Evolutionary conservation across 64 coral and sea anemone species (phyloP).

Genomic region (Acropora tenuis): DNA sequence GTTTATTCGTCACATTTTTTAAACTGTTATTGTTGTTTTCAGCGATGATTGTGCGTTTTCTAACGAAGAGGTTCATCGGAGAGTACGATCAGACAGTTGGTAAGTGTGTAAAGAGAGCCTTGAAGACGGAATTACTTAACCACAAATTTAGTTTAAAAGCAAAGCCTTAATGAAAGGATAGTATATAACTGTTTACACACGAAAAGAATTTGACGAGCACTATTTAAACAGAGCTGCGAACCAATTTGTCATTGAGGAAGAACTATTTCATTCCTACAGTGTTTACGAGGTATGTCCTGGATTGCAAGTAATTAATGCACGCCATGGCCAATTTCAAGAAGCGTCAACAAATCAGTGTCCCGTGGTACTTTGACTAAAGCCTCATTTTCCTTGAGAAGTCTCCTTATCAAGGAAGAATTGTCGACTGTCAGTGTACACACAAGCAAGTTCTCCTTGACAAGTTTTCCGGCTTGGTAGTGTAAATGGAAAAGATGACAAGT

Average conservation of each 20-base stretch:
- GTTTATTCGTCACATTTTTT: neutral
- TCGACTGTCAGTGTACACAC: too few species aligned
- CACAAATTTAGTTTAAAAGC: neutral
- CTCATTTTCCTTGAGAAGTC: too few species aligned
- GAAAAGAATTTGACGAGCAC: neutral
- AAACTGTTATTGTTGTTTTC: neutral
- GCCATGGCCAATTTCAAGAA: too few species aligned
- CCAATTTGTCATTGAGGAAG: neutral
- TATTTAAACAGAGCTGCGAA: neutral
- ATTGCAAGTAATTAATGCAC: too few species aligned
- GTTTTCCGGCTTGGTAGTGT: too few species aligned
- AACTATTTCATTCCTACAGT: neutral
- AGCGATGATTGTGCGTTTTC: conserved; percentile 79
- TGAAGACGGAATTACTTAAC: too few species aligned
- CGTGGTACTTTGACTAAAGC: too few species aligned
- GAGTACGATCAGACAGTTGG: conserved; percentile 78
- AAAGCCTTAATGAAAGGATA: neutral
- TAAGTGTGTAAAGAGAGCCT: neutral
- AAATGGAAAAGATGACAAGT: too few species aligned
- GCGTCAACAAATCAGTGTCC: too few species aligned
- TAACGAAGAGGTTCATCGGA: conserved; percentile 84
- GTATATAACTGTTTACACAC: conserved; percentile 31
- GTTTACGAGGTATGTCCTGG: neutral
- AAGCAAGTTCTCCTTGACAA: too few species aligned
- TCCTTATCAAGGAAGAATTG: too few species aligned